Conservation (phyloP, 2,888 invertebrate genomes). For the Ochropleura plecta region DNA sequence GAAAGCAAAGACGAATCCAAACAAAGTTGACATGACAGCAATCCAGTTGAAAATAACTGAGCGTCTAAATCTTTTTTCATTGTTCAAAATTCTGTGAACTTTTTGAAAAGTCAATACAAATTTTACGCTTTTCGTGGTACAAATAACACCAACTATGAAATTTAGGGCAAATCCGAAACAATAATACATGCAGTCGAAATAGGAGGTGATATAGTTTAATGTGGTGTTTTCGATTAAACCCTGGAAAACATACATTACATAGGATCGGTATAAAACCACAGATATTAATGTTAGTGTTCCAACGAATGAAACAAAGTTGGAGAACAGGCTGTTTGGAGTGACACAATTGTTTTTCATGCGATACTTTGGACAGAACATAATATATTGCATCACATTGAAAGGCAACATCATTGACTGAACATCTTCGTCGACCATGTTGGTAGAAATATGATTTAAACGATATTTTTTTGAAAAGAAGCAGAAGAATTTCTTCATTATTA, state of each 20-base stretch:
- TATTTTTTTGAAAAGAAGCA: not conserved
- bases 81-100: conserved; percentile 29
- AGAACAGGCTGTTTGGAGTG: not conserved
- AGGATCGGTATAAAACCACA: conserved; percentile 6
- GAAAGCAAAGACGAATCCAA: not conserved
- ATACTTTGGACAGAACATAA: conserved; percentile 31
- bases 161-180: conserved; percentile 19
- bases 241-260: not conserved
- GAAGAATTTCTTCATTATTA: not conserved
- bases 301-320: conserved; percentile 7
- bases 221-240: not conserved
- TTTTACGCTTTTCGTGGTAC: not conserved
- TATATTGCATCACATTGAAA: conserved; percentile 24
- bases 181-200: conserved; percentile 29
- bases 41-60: conserved; percentile 23
- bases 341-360: conserved; percentile 13
- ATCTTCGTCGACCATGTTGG: conserved; percentile 9
- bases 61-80: conserved; percentile 8
- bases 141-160: conserved; percentile 9
- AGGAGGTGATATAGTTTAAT: not conserved
- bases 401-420: conserved; percentile 34
- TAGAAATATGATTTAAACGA: not conserved
- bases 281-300: conserved; percentile 22
- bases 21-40: not conserved
- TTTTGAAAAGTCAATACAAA: conserved; percentile 33